Evolutionary conservation across 1,140 invertebrate species (phyloP).

Genomic region (Drosophila biarmipes): DNA sequence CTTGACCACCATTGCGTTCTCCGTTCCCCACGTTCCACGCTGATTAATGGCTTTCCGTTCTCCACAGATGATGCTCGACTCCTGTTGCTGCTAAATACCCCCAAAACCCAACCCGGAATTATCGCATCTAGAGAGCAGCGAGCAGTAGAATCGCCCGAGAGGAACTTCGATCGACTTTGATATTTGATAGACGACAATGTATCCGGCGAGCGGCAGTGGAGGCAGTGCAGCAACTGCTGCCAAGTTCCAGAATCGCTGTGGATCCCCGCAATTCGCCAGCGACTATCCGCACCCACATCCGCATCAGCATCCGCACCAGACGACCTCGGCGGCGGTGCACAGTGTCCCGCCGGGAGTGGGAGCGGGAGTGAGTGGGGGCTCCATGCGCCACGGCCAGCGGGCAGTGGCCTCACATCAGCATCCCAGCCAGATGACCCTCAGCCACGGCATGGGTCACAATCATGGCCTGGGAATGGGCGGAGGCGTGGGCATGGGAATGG

Average conservation of each 20-base stretch:
- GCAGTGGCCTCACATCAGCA: conserved; percentile 30
- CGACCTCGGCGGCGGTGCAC: conserved; percentile 65
- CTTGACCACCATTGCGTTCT: neutral
- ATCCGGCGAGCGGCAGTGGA: conserved; percentile 54
- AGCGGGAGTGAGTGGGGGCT: conserved; percentile 19
- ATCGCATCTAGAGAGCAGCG: neutral
- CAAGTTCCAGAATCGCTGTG: conserved; percentile 77
- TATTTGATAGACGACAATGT: conserved; percentile 33
- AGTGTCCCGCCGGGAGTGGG: conserved; percentile 33
- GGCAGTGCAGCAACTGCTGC: conserved; percentile 52
- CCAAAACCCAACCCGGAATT: too few species aligned
- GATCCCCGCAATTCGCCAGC: conserved; percentile 74
- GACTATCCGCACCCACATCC: conserved; percentile 69
- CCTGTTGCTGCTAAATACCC: conserved; percentile 17
- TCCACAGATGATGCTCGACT: conserved; percentile 44
- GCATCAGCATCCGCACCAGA: conserved; percentile 51
- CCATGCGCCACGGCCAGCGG: conserved; percentile 52
- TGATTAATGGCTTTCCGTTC: conserved; percentile 70
- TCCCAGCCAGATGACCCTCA: conserved; percentile 50
- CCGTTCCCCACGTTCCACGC: conserved; percentile 37
- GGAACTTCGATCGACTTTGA: neutral
- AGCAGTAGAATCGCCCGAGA: neutral
- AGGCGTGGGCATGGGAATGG: neutral
- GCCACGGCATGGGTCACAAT: conserved; percentile 31
- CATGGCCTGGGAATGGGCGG: conserved; percentile 18